phyloP scores from a whole-genome alignment of 2,113 vertebrate species.

The Trematomus loennbergii region DNA sequence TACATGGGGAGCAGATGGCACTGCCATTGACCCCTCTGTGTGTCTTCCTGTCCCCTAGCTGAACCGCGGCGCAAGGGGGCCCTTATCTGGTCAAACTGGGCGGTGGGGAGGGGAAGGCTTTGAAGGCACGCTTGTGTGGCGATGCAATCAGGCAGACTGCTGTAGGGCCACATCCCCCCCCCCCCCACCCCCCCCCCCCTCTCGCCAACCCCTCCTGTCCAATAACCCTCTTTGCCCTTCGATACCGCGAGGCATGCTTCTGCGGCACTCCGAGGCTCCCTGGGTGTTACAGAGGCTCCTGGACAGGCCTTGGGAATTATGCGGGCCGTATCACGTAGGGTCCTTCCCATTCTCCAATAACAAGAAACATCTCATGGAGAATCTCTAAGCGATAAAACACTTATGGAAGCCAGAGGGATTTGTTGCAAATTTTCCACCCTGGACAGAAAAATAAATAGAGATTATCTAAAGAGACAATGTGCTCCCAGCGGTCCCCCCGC shows the following conservation, averaged over 20 bases:
- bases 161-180: conserved; percentile 56
- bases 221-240: conserved; percentile 53
- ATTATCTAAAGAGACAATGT: conserved; percentile 79
- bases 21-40: conserved; percentile 77
- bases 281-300: conserved; percentile 35
- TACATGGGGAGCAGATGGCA: conserved; percentile 72
- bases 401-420: conserved; percentile 60
- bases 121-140: conserved; percentile 83
- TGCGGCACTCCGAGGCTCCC: conserved; percentile 17
- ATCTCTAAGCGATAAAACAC: conserved; percentile 73
- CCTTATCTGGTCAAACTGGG: conserved; percentile 85
- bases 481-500: conserved; percentile 65
- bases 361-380: conserved; percentile 47
- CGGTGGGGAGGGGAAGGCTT: conserved; percentile 78
- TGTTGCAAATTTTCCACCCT: conserved; percentile 78
- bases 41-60: conserved; percentile 83
- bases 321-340: conserved; percentile 59
- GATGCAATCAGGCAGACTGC: conserved; percentile 83
- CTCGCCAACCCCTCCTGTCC: conserved; percentile 24
- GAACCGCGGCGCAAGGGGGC: conserved; percentile 78
- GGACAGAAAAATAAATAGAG: conserved; percentile 83
- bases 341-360: conserved; percentile 58
- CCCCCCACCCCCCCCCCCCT: conserved; percentile 9
- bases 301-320: conserved; percentile 50
- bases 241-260: conserved; percentile 44